phyloP scores from a whole-genome alignment of 2,888 invertebrate species.

The Hipparchia semele region DNA sequence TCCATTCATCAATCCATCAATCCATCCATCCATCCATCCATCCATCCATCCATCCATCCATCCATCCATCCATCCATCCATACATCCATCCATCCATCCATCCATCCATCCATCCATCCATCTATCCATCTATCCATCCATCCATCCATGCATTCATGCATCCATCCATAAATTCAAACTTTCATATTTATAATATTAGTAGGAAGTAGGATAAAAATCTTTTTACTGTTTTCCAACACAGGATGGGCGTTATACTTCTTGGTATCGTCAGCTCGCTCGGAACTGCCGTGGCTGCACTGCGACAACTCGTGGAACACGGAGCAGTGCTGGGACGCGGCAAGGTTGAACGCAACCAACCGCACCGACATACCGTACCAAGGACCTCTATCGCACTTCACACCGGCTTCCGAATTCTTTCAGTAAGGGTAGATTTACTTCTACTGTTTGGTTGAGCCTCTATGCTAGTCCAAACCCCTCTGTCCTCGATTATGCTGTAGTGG shows the following conservation, averaged over 20 bases:
- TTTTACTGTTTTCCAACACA: conserved; percentile 38
- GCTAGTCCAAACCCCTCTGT: not conserved
- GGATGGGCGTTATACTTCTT: conserved; percentile 92
- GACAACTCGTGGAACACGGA: conserved; percentile 92
- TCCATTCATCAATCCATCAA: no score
- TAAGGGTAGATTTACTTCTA: conserved; percentile 61
- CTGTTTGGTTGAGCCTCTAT: not conserved
- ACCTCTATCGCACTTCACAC: conserved; percentile 84
- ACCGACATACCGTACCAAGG: conserved; percentile 76
- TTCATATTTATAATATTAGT: no score
- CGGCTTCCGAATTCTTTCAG: conserved; percentile 92
- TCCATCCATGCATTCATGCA: no score
- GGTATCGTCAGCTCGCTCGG: conserved; percentile 86
- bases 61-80: no score
- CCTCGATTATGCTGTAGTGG: not conserved
- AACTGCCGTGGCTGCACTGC: conserved; percentile 92
- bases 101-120: no score
- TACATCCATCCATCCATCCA: no score
- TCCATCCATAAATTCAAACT: no score
- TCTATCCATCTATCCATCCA: no score
- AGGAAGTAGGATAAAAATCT: not conserved
- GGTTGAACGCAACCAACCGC: conserved; percentile 62
- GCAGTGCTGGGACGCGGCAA: conserved; percentile 84
- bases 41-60: no score
- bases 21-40: no score